Percentiles rank a stretch among this genome's conserved stretches.
phyloP scores from a whole-genome alignment of 2,888 invertebrate genomes.

The Acronicta alni region DNA sequence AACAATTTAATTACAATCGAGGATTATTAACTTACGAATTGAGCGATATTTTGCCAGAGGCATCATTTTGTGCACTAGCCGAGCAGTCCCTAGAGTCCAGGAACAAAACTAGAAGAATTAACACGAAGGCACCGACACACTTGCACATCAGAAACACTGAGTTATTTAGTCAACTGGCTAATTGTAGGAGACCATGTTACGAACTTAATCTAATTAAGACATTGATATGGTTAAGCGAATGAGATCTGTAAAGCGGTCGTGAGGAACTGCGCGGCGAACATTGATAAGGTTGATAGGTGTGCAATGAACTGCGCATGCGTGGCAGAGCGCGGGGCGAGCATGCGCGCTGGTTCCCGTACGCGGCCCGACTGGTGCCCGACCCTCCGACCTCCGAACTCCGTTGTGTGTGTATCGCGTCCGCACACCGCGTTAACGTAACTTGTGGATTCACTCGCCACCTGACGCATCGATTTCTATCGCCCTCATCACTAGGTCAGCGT shows the following conservation, averaged over 20 bases:
- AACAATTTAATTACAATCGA: slow-evolving; percentile 17
- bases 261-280: slow-evolving; percentile 55
- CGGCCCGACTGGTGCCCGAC: slow-evolving; percentile 58
- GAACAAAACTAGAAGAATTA: slow-evolving; percentile 78
- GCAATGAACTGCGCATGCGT: slow-evolving; percentile 71
- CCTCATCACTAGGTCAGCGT: slow-evolving; percentile 75
- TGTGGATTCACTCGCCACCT: slow-evolving; percentile 67
- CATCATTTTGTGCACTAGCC: slow-evolving; percentile 81
- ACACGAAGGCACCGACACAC: slow-evolving; percentile 72
- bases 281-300: slow-evolving; percentile 65
- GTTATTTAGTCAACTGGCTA: slow-evolving; percentile 62
- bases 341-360: slow-evolving; percentile 74
- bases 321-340: slow-evolving; percentile 64
- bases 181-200: slow-evolving; percentile 49
- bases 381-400: slow-evolving; percentile 38
- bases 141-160: slow-evolving; percentile 85
- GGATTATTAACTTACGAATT: slow-evolving; percentile 77
- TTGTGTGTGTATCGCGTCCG: slow-evolving; percentile 43
- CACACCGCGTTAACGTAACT: slow-evolving; percentile 50
- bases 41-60: slow-evolving; percentile 78
- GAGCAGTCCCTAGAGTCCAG: slow-evolving; percentile 83
- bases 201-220: slow-evolving; percentile 54
- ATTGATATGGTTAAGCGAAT: slow-evolving; percentile 40
- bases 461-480: slow-evolving; percentile 77
- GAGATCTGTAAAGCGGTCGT: slow-evolving; percentile 25